phyloP scores from a whole-genome alignment of 2,888 invertebrate species.

The Flexamia atlantica region DNA sequence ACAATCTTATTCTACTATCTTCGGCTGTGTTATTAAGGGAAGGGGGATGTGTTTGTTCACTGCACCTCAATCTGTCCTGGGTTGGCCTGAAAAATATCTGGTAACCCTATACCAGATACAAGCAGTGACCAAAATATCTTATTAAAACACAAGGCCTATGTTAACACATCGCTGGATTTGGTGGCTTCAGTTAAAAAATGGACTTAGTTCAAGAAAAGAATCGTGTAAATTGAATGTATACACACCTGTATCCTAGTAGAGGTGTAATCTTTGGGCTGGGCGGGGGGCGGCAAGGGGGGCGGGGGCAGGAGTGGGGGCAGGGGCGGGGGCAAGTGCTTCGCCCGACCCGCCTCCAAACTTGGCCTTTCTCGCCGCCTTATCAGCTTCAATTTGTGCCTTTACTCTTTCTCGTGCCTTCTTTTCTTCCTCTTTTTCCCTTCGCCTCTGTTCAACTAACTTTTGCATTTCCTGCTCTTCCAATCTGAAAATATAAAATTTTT shows the following conservation, averaged over 20 bases:
- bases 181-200: no score
- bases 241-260: conserved; percentile 83
- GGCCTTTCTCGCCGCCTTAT: conserved; percentile 90
- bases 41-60: no score
- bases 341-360: conserved; percentile 74
- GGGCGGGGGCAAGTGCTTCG: conserved; percentile 72
- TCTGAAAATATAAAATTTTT: neutral
- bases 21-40: no score
- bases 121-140: no score
- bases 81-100: no score
- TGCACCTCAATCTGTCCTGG: no score
- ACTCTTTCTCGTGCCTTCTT: conserved; percentile 90
- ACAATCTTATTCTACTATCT: no score
- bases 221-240: neutral
- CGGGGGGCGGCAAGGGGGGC: conserved; percentile 72
- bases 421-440: conserved; percentile 93
- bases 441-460: conserved; percentile 90
- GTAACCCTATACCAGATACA: no score
- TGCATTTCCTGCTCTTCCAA: conserved; percentile 89
- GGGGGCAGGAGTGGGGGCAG: conserved; percentile 71
- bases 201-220: no score
- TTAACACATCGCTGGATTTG: no score
- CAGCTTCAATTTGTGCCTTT: conserved; percentile 93
- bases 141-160: no score
- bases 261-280: conserved; percentile 79